Evolutionary conservation across 2,113 vertebrate genomes (phyloP).

Genomic region (Anarhynchus alexandrinus): DNA sequence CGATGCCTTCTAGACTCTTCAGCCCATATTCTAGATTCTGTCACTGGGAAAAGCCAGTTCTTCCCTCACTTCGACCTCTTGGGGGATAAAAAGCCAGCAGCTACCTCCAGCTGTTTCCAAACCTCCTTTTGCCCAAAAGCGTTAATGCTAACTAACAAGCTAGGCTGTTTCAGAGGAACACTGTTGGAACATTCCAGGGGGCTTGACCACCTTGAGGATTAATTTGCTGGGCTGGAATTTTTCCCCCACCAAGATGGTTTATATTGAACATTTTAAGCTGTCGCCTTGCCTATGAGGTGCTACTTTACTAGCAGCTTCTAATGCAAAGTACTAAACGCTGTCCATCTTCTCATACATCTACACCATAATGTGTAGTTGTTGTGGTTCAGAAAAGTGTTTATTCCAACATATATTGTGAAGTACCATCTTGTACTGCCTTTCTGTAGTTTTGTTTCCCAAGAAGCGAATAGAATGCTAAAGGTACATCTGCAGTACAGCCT

Average conservation of each 20-base stretch:
- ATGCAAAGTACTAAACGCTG: neutral
- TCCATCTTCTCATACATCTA: neutral
- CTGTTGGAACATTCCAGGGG: rapidly evolving
- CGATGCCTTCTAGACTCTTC: neutral
- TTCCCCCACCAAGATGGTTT: neutral
- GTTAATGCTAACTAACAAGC: neutral
- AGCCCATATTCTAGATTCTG: neutral
- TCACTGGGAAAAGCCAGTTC: neutral
- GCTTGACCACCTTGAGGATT: neutral
- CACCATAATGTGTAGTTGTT: neutral
- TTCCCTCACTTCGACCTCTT: neutral
- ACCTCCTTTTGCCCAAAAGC: neutral
- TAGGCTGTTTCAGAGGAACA: neutral
- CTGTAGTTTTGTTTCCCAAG: neutral
- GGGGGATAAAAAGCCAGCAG: neutral
- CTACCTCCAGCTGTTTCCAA: neutral
- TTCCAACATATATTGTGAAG: neutral
- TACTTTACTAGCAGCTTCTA: neutral
- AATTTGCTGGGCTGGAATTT: neutral
- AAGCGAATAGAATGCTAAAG: neutral
- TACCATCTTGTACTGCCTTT: neutral
- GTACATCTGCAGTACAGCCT: neutral
- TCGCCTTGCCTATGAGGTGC: neutral
- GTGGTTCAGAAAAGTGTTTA: neutral
- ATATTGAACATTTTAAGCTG: neutral